Conservation (phyloP, 2,797 vertebrate genomes). For the Tympanoctomys barrerae region DNA sequence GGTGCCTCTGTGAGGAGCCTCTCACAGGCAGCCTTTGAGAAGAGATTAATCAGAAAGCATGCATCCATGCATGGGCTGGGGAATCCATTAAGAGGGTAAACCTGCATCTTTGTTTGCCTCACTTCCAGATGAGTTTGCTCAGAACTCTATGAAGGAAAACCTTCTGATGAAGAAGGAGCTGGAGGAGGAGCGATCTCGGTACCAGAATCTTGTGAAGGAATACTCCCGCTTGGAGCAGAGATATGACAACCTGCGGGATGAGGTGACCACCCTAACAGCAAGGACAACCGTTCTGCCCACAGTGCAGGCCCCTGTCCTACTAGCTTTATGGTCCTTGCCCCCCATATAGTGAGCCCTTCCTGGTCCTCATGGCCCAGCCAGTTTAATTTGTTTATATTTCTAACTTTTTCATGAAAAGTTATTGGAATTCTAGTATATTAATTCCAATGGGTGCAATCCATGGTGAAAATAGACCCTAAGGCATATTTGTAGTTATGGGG, state of each 20-base stretch:
- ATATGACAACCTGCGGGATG: constrained; percentile 95
- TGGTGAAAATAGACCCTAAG: too few relatives aligned
- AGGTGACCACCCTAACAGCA: constrained; percentile 91
- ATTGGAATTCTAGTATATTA: too few relatives aligned
- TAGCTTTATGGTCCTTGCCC: rapidly evolving
- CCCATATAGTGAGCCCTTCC: too few relatives aligned
- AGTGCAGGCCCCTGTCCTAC: rapidly evolving
- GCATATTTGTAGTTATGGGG: too few relatives aligned
- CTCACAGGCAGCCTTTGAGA: neutral
- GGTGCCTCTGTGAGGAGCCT: neutral
- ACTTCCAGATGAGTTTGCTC: constrained; percentile 86
- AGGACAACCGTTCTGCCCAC: neutral
- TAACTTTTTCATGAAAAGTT: too few relatives aligned
- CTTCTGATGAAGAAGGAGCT: constrained; percentile 91
- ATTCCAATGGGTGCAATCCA: too few relatives aligned
- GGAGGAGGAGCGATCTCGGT: constrained; percentile 93
- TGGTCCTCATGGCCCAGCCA: too few relatives aligned
- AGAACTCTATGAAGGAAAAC: constrained; percentile 85
- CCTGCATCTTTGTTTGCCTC: neutral
- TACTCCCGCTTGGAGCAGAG: constrained; percentile 95
- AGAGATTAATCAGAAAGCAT: neutral
- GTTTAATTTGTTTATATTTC: too few relatives aligned
- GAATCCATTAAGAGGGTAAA: rapidly evolving
- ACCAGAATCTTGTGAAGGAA: constrained; percentile 97
- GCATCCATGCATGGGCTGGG: neutral